A percentile compares a stretch with the other conserved stretches of the same genome.
Evolutionary conservation across 2,888 invertebrate genomes (phyloP).

Genomic region (Cacoxenus indagator): DNA sequence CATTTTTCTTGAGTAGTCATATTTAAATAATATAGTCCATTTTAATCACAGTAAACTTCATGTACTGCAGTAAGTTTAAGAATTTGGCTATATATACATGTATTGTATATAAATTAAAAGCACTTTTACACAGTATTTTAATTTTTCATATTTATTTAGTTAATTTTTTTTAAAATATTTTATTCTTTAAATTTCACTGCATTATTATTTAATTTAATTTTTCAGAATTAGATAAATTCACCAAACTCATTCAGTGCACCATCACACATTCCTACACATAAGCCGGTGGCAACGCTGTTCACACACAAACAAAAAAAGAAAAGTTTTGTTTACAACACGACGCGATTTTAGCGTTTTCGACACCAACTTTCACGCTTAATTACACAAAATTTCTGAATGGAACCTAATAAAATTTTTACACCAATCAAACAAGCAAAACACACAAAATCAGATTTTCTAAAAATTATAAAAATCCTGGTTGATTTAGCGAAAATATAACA

Average conservation of each 20-base stretch:
- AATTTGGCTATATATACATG: too few species aligned
- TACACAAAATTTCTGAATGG: slow-evolving; percentile 48
- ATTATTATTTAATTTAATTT: too few species aligned
- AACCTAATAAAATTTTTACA: slow-evolving; percentile 33
- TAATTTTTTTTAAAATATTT: too few species aligned
- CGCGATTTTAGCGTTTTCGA: slow-evolving; percentile 49
- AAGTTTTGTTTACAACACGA: slow-evolving; percentile 54
- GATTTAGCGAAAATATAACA: slow-evolving; percentile 45
- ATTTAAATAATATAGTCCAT: too few species aligned
- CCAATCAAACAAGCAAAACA: slow-evolving; percentile 41
- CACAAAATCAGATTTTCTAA: slow-evolving; percentile 57
- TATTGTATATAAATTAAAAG: too few species aligned
- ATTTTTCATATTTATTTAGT: too few species aligned
- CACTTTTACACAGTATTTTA: too few species aligned
- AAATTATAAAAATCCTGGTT: slow-evolving; percentile 48
- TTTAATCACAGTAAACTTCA: too few species aligned
- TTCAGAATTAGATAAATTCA: too few species aligned
- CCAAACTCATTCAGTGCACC: neutral
- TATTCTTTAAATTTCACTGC: too few species aligned
- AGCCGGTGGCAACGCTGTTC: slow-evolving; percentile 49
- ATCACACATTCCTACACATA: neutral
- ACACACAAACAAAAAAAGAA: slow-evolving; percentile 48
- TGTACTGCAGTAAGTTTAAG: too few species aligned
- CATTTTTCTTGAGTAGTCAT: too few species aligned
- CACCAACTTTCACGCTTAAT: slow-evolving; percentile 46